Evolutionary conservation across 2,113 vertebrate genomes (phyloP), one percentile per base, ranked within the genome.

Genomic region (Nothoprocta pentlandii): DNA sequence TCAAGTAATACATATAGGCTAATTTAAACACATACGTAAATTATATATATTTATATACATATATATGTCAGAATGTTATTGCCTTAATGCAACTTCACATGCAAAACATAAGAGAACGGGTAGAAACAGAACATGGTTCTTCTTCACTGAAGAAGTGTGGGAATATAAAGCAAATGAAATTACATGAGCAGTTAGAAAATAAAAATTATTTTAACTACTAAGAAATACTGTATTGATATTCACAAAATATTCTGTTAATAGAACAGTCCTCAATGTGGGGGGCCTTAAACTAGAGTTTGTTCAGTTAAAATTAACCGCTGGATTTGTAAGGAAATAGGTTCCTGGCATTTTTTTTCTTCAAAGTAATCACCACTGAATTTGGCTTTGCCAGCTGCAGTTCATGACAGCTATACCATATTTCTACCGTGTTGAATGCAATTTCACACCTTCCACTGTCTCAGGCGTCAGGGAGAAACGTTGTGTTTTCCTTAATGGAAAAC

Each of bases 1-100:
- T 47, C 39, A 73, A 78, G 9, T 58, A 74, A 76, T 2, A 4
- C 0, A 0, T 19, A 12, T 1, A 23, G 10, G 7, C 6, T 39
- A 51, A 68, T 47, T 47, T 47, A 47, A 47, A 21, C 16, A 47
- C 9, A 47, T 47, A 21, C 10, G 20, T 21, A 47, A 39, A 39
- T 17, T 46, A 46, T 46, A 46, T 17, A 10, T 49, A 49, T 49
- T 21, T 22, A 49, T 49, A 49, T 49, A 21, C 22, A 49, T 49
- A 49, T 49, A 49, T 47, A 47, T 20, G 19, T 20, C 49, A 16
- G 5, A 2, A 30, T 61, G 82, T 69, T 67, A 36, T 54, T 86
- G n/a, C 19, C 46, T 13, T 69, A 53, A 41, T 70, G n/a, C n/a
- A 94, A 81, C 39, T 30, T 25, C 2, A 16, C 5, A 9, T 13